A percentile compares a stretch with the other conserved stretches of the same genome.
Conservation (phyloP, 2,797 vertebrate genomes). For the Manis crassicaudata region DNA sequence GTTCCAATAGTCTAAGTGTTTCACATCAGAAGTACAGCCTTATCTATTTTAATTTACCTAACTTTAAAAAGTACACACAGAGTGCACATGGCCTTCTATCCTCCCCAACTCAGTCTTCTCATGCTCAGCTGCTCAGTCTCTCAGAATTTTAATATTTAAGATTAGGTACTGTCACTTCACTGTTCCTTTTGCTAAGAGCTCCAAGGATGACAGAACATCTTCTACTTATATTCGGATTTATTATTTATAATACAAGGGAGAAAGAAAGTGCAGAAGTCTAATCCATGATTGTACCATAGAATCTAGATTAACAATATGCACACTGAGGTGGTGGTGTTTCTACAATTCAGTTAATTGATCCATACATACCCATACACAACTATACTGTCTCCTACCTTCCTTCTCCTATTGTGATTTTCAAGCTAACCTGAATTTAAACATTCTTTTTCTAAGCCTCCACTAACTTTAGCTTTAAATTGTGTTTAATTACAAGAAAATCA, state of each 20-base stretch:
- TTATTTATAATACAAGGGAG: background rate
- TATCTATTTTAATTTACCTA: constrained; percentile 47
- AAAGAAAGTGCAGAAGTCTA: background rate
- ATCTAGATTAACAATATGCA: background rate
- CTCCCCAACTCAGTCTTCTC: background rate
- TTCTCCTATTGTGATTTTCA: constrained; percentile 19
- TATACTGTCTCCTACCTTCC: background rate
- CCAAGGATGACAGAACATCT: constrained; percentile 5
- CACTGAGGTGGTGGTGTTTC: background rate
- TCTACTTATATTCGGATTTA: background rate
- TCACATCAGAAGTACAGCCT: constrained; percentile 4
- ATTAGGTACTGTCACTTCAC: constrained; percentile 26
- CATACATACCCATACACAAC: background rate
- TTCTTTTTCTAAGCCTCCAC: constrained; percentile 4
- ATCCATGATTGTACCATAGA: background rate
- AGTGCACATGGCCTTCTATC: background rate
- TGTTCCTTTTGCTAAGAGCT: background rate
- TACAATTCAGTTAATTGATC: background rate
- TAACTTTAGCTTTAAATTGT: constrained; percentile 19
- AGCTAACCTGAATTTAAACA: constrained; percentile 37
- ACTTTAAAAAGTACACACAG: background rate
- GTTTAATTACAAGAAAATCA: constrained; percentile 35
- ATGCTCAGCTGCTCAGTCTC: background rate
- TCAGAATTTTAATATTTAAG: constrained; percentile 48
- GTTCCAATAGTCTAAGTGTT: background rate